Percentiles rank a stretch among this genome's conserved stretches.
Conservation (phyloP, 1,140 invertebrate species). For the Tetraneura akinire region DNA sequence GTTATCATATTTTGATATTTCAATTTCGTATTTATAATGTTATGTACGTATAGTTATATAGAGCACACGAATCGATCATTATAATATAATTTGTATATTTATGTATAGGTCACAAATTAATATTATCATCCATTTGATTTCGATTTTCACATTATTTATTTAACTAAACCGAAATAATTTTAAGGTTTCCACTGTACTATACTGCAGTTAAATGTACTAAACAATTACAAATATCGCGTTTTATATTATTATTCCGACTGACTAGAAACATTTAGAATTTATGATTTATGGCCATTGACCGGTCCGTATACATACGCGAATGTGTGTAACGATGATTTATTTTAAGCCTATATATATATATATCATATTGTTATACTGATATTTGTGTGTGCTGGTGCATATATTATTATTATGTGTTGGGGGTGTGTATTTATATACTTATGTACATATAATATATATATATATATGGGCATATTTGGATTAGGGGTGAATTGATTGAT, state of each 20-base stretch:
- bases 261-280: background rate
- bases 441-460: background rate
- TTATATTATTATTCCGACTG: background rate
- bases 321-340: constrained; percentile 37
- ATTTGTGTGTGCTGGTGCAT: background rate
- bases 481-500: constrained; percentile 16
- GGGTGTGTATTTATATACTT: background rate
- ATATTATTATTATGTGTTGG: background rate
- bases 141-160: too few relatives aligned
- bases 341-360: background rate
- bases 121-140: too few relatives aligned
- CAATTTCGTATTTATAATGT: too few relatives aligned
- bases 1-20: too few relatives aligned
- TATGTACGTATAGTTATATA: too few relatives aligned
- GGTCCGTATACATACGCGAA: background rate
- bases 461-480: background rate
- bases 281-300: constrained; percentile 39
- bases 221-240: too few relatives aligned
- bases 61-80: too few relatives aligned
- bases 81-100: too few relatives aligned
- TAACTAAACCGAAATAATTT: too few relatives aligned
- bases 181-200: too few relatives aligned
- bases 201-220: too few relatives aligned
- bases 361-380: background rate
- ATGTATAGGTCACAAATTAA: too few relatives aligned